Evolutionary conservation across 2,797 vertebrate genomes (phyloP), one percentile per base, ranked within the genome.

Genomic region (Acestrorhynchus altus): DNA sequence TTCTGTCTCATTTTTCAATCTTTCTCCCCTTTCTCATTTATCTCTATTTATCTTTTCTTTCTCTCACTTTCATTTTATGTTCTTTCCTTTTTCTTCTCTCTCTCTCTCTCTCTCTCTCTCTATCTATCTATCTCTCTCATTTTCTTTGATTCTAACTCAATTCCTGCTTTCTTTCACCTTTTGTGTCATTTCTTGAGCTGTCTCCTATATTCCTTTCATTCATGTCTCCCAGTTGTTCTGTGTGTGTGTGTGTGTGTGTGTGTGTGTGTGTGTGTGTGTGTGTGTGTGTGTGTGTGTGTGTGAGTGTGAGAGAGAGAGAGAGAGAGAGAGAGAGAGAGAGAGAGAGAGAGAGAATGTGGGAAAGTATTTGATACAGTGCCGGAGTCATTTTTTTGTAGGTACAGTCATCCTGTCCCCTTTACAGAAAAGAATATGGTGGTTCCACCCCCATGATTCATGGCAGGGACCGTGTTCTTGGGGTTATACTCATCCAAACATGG

Each of bases 11-110:
- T 63, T 67, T 63, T 22, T 76, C 74, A 42, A 16, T 54, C 76
- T 64, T 35, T 35, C 31, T 52, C 35, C 57, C 56, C 70, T 76
- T 76, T 82, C 82, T 81, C 67, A 84, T 79, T 68, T 35, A 79
- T 63, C 66, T 40, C 74, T 20, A 47, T 47, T 42, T 42, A 42
- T 42, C 10, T 11, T 42, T 42, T 42, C 10, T 51, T 65, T 56
- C 54, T 35, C 16, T 51, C 54, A 15, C 65, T 59, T 40, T 57
- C 44, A 16, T 52, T 52, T 20, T 9, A 15, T 8, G 6, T 18
- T 18, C 56, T 28, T 20, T 26, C 16, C 20, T 40, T 63, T 39
- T 72, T 5, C 4, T 6, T 49, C 20, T 51, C 16, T 47, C 22
- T 44, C 51, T 31, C 54, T 47, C 71, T 73, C 22, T 35, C 18